These are phyloP conservation scores for Saxicola maurus DNA, from an alignment of 2,797 vertebrate genomes.

Conservation along the genomic window DNA sequence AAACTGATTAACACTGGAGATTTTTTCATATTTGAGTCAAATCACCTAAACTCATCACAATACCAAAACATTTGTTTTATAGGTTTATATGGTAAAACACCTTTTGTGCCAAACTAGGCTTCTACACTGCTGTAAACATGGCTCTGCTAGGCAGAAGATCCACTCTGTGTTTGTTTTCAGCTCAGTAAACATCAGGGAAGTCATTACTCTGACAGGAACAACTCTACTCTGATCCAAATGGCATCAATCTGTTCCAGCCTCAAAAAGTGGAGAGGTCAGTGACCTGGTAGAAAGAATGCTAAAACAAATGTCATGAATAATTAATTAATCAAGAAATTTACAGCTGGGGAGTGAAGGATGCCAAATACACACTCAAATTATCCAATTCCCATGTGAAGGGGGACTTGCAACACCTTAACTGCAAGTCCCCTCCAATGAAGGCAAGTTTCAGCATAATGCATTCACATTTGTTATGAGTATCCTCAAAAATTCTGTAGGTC, in stretches of 20 bases:
- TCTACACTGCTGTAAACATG: not conserved
- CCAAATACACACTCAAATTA: not conserved
- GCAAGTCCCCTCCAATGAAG: not conserved
- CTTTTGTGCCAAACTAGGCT: not conserved
- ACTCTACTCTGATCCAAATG: not conserved
- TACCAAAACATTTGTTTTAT: not conserved
- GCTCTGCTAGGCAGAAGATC: not conserved
- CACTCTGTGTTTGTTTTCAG: not conserved
- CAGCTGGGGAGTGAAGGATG: not conserved
- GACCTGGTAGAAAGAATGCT: not conserved
- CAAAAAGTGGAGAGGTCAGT: not conserved
- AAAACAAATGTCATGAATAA: not conserved
- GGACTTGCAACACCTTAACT: not conserved
- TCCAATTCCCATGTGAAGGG: not conserved
- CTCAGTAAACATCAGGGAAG: not conserved
- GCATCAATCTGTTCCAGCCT: not conserved
- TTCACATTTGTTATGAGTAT: not conserved
- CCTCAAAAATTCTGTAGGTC: not conserved
- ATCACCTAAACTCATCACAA: not conserved
- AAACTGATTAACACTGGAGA: not conserved
- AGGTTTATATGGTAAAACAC: not conserved
- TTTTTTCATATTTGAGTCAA: not conserved
- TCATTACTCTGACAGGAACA: not conserved
- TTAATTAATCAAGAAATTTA: not conserved
- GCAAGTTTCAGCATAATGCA: not conserved